Conservation (phyloP, 2,888 invertebrate genomes). For the Heteromyza rotundicornis region DNA sequence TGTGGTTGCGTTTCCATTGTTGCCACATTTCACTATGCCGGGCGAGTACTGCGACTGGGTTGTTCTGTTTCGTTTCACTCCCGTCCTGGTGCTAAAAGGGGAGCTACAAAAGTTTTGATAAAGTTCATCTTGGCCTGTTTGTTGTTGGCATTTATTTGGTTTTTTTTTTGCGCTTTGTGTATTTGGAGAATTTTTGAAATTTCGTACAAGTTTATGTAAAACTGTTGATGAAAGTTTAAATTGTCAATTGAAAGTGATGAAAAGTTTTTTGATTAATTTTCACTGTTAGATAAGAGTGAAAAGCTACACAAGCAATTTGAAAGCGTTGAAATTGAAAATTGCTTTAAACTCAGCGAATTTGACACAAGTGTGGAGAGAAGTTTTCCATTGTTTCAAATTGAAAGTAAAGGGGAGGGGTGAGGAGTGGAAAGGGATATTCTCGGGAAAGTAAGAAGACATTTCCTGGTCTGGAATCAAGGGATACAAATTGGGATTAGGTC, state of each 20-base stretch:
- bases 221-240: slow-evolving; percentile 57
- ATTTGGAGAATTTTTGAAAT: slow-evolving; percentile 52
- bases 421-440: too few relatives aligned
- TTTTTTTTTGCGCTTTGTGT: slow-evolving; percentile 8
- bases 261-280: slow-evolving; percentile 60
- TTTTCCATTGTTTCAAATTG: too few relatives aligned
- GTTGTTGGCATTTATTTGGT: neutral
- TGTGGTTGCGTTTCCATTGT: slow-evolving; percentile 13
- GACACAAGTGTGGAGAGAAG: too few relatives aligned
- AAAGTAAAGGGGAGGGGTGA: too few relatives aligned
- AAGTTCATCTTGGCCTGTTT: slow-evolving; percentile 11
- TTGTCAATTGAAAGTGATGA: slow-evolving; percentile 61
- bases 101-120: slow-evolving; percentile 18
- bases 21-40: slow-evolving; percentile 14
- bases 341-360: neutral
- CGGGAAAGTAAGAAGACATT: neutral
- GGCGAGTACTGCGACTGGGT: neutral
- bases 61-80: slow-evolving; percentile 1
- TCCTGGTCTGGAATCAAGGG: too few relatives aligned
- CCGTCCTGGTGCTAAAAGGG: neutral
- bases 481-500: too few relatives aligned
- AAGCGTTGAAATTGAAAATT: neutral
- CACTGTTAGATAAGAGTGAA: slow-evolving; percentile 45
- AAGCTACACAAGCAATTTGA: neutral
- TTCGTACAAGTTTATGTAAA: slow-evolving; percentile 50